Conservation (phyloP, 2,888 invertebrate species). For the Elgonia sp. region DNA sequence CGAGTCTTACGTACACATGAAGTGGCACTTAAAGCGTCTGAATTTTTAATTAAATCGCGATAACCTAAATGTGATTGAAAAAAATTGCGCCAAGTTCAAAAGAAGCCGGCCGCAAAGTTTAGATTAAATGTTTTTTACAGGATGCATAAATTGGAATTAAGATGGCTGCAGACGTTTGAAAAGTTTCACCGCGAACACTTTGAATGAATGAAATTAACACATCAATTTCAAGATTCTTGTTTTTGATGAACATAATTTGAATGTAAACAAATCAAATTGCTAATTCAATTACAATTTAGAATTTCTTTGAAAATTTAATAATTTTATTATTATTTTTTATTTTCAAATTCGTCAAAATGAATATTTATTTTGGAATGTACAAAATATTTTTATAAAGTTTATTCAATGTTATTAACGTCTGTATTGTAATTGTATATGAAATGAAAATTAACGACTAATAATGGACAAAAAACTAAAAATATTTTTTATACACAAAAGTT, state of each 20-base stretch:
- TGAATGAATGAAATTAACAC: slow-evolving; percentile 11
- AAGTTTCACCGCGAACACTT: slow-evolving; percentile 12
- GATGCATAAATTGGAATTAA: slow-evolving; percentile 17
- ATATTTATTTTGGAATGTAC: too few relatives aligned
- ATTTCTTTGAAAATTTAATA: too few relatives aligned
- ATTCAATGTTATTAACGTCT: too few relatives aligned
- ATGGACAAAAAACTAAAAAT: too few relatives aligned
- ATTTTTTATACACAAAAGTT: too few relatives aligned
- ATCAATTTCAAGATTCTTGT: neutral
- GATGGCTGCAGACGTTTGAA: neutral
- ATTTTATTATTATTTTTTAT: too few relatives aligned
- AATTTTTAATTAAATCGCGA: slow-evolving; percentile 70
- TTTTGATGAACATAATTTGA: neutral
- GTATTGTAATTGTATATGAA: too few relatives aligned
- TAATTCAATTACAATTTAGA: too few relatives aligned
- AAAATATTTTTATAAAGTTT: too few relatives aligned
- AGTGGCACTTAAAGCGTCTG: slow-evolving; percentile 31
- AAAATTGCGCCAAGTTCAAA: slow-evolving; percentile 44
- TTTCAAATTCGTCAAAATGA: too few relatives aligned
- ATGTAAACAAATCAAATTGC: neutral
- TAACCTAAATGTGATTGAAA: slow-evolving; percentile 62
- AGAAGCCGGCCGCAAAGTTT: slow-evolving; percentile 32
- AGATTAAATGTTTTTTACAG: slow-evolving; percentile 23
- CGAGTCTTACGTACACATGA: slow-evolving; percentile 14
- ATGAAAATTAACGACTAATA: too few relatives aligned